These are phyloP conservation scores for Hydrozoanthus tunicans DNA, from an alignment of 64 coral and sea anemone genomes.

Conservation along the genomic window DNA sequence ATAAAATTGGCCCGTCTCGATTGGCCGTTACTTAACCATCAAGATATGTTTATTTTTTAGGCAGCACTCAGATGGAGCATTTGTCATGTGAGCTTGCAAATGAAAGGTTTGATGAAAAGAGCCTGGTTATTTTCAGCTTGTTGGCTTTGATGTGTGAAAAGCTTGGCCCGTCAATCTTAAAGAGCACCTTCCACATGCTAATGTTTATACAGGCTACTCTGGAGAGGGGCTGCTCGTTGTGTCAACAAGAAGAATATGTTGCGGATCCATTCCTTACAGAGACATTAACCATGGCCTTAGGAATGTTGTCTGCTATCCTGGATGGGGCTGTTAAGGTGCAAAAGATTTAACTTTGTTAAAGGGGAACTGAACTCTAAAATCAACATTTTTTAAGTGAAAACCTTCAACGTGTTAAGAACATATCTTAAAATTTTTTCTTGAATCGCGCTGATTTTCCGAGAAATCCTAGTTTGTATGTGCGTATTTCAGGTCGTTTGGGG, in stretches of 20 bases:
- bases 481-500: too few relatives aligned
- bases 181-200: constrained; percentile 76
- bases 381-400: too few relatives aligned
- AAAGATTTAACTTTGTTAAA: background rate
- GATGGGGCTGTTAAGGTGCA: constrained; percentile 78
- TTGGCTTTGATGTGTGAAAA: constrained; percentile 93
- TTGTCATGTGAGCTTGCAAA: constrained; percentile 8
- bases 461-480: too few relatives aligned
- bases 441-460: too few relatives aligned
- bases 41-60: too few relatives aligned
- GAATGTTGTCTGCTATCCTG: constrained; percentile 90
- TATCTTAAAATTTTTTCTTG: background rate
- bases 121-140: constrained; percentile 75
- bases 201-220: constrained; percentile 78
- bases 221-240: constrained; percentile 63
- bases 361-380: too few relatives aligned
- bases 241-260: constrained; percentile 27
- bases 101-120: constrained; percentile 14
- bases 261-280: constrained; percentile 68
- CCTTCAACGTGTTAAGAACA: background rate
- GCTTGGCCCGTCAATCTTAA: constrained; percentile 86
- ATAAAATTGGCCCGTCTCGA: too few relatives aligned
- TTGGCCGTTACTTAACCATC: too few relatives aligned
- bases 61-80: too few relatives aligned
- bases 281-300: constrained; percentile 87